Percentiles rank a stretch among this genome's conserved stretches.
Evolutionary conservation across 2,113 vertebrate genomes (phyloP).

Genomic region (Python bivittatus): DNA sequence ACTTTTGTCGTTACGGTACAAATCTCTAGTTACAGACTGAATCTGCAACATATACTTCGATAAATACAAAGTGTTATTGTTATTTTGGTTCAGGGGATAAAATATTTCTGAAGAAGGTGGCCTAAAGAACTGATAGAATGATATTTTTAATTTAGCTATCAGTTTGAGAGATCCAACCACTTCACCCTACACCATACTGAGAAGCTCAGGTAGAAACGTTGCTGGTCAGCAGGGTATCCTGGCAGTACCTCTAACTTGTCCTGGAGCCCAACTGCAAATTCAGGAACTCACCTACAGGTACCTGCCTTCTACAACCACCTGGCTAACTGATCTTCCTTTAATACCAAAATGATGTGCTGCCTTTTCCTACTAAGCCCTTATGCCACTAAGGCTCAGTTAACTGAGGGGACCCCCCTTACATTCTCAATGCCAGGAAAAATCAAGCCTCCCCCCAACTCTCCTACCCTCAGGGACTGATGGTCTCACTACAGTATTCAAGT

Average conservation of each 20-base stretch:
- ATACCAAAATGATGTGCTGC: neutral
- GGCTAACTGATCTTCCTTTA: neutral
- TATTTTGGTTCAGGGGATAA: neutral
- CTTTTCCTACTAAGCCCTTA: neutral
- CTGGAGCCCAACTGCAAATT: neutral
- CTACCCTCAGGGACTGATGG: neutral
- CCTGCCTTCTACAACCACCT: neutral
- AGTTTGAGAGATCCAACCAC: neutral
- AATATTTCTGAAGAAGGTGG: neutral
- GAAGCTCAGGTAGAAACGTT: neutral
- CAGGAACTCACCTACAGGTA: neutral
- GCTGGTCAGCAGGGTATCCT: neutral
- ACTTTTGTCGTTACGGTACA: neutral
- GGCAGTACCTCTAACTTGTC: neutral
- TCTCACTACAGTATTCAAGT: neutral
- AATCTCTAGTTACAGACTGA: conserved; percentile 17
- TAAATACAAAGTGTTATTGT: neutral
- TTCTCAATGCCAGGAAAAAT: neutral
- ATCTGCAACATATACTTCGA: neutral
- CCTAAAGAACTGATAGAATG: neutral
- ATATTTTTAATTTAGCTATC: conserved; percentile 6
- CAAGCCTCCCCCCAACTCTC: too few species aligned
- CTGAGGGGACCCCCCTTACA: neutral
- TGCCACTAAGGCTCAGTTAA: neutral
- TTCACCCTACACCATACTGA: neutral